These are phyloP conservation scores for Drosophila parthenogenetica DNA, from an alignment of 2,888 invertebrate genomes.

Conservation along the genomic window DNA sequence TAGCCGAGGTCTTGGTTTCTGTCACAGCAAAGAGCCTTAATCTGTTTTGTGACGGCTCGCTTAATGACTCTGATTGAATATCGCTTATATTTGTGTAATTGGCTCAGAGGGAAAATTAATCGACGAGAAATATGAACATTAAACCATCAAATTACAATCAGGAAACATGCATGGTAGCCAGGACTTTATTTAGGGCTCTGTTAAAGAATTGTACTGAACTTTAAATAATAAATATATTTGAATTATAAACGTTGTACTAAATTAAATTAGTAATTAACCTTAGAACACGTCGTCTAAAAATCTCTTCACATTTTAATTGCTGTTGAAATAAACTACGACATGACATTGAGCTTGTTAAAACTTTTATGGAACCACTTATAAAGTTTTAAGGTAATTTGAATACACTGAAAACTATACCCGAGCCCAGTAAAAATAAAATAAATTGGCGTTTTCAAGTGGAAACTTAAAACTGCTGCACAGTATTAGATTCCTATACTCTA, in stretches of 20 bases:
- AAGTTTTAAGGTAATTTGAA: background rate
- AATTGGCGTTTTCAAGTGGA: too few relatives aligned
- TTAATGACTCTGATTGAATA: constrained; percentile 28
- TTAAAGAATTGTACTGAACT: background rate
- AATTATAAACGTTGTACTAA: too few relatives aligned
- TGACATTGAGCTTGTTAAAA: background rate
- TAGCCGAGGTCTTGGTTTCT: constrained; percentile 7
- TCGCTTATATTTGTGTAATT: constrained; percentile 9
- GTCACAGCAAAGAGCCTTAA: constrained; percentile 21
- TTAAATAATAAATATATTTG: too few relatives aligned
- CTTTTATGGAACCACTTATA: background rate
- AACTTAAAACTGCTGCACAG: too few relatives aligned
- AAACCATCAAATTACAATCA: constrained; percentile 6
- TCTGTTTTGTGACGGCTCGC: constrained; percentile 5
- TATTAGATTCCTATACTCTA: too few relatives aligned
- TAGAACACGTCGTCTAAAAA: too few relatives aligned
- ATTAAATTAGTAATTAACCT: too few relatives aligned
- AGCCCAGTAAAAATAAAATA: too few relatives aligned
- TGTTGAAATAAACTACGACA: background rate
- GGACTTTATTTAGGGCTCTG: background rate
- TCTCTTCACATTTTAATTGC: background rate
- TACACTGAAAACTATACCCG: background rate
- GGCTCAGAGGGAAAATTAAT: constrained; percentile 9
- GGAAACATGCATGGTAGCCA: background rate
- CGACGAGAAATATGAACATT: background rate